Evolutionary conservation across 1,140 invertebrate species (phyloP).

Genomic region (Bombus cullumanus): DNA sequence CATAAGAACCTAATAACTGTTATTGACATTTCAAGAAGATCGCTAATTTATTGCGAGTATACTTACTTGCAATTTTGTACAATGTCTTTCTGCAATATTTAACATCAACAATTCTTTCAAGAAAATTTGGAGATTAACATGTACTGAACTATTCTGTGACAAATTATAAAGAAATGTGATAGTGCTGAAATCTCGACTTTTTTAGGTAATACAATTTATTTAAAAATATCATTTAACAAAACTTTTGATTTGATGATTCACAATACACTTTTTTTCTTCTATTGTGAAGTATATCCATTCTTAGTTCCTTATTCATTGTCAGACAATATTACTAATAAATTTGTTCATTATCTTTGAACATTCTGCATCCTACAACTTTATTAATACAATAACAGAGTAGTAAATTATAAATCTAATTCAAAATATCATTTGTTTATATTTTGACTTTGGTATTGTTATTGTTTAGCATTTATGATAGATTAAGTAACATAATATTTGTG

Average conservation of each 20-base stretch:
- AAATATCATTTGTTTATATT: constrained; percentile 12
- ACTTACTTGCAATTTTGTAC: constrained; percentile 1
- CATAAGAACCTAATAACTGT: neutral
- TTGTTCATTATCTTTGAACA: neutral
- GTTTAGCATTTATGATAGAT: constrained; percentile 1
- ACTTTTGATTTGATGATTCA: constrained; percentile 34
- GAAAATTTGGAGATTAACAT: constrained; percentile 20
- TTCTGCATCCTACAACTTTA: neutral
- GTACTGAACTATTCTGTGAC: neutral
- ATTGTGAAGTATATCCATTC: constrained; percentile 28
- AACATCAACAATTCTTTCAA: constrained; percentile 31
- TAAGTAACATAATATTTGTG: neutral
- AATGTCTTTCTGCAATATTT: constrained; percentile 19
- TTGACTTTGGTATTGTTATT: constrained; percentile 15
- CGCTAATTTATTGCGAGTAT: neutral
- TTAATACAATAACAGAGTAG: neutral
- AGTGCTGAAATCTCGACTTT: constrained; percentile 2
- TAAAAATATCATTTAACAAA: neutral
- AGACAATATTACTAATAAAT: neutral
- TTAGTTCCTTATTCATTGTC: neutral
- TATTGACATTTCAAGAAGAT: neutral
- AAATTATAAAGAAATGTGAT: constrained; percentile 25
- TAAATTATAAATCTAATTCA: constrained; percentile 22
- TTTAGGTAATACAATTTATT: constrained; percentile 31
- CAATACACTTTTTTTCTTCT: constrained; percentile 3